A percentile compares a stretch with the other conserved stretches of the same genome.
phyloP scores from a whole-genome alignment of 1,140 invertebrate species.

The Euura lappo region DNA sequence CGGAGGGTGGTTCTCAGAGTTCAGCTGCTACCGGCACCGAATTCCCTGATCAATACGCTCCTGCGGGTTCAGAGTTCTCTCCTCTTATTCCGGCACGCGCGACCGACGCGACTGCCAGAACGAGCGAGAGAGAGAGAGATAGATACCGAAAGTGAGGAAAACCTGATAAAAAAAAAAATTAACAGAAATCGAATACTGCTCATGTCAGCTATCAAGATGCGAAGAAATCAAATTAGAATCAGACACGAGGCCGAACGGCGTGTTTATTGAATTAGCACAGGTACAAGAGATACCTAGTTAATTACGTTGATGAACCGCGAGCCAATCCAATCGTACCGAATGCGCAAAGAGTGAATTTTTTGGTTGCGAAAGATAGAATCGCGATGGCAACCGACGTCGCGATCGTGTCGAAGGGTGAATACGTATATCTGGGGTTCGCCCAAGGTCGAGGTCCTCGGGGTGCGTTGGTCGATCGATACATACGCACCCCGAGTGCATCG shows the following conservation, averaged over 20 bases:
- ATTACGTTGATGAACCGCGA: too few species aligned
- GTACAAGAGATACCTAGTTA: too few species aligned
- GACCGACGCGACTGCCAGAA: background rate
- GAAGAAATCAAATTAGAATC: too few species aligned
- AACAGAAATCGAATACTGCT: background rate
- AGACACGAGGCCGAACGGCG: too few species aligned
- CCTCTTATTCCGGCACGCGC: slow-evolving; percentile 29
- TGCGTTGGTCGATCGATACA: background rate
- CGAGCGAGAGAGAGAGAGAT: background rate
- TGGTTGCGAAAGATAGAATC: too few species aligned
- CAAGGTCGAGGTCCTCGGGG: slow-evolving; percentile 1
- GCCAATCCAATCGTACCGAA: too few species aligned
- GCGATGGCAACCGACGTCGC: too few species aligned
- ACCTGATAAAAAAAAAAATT: background rate
- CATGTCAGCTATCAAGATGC: too few species aligned
- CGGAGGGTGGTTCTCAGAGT: slow-evolving; percentile 24
- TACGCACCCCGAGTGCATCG: background rate
- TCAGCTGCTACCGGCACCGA: slow-evolving; percentile 36
- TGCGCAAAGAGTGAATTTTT: too few species aligned
- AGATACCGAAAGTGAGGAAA: background rate
- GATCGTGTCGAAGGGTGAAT: too few species aligned
- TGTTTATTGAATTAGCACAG: too few species aligned
- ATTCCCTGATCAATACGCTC: slow-evolving; percentile 36
- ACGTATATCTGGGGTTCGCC: background rate
- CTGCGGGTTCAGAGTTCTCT: slow-evolving; percentile 23